A percentile compares a stretch with the other conserved stretches of the same genome.
These are phyloP conservation scores for Brachionus manjavacas DNA, from an alignment of 1,140 invertebrate genomes.

Conservation along the genomic window DNA sequence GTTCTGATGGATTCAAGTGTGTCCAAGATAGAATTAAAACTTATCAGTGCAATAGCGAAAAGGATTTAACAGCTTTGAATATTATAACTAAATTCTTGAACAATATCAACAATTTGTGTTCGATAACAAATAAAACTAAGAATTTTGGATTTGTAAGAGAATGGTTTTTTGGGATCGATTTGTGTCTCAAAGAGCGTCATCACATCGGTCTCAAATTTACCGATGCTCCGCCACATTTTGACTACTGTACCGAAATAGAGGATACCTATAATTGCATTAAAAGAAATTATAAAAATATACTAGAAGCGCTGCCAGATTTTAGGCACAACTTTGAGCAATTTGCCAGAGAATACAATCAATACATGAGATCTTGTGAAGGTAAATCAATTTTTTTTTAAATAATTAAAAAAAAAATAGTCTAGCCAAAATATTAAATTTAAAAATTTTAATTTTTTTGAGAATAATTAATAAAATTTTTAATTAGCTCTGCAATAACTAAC, in stretches of 20 bases:
- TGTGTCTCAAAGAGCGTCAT: slow-evolving; percentile 14
- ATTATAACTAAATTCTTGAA: background rate
- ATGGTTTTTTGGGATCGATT: slow-evolving; percentile 22
- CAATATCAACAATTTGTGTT: background rate
- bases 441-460: too few relatives aligned
- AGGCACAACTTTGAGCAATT: background rate
- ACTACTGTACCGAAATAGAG: slow-evolving; percentile 23
- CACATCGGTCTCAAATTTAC: slow-evolving; percentile 7
- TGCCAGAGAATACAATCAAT: background rate
- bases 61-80: background rate
- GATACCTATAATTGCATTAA: slow-evolving; percentile 8
- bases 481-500: too few relatives aligned
- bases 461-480: too few relatives aligned
- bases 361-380: slow-evolving; percentile 5
- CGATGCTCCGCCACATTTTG: background rate
- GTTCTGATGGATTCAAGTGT: slow-evolving; percentile 6
- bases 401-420: too few relatives aligned
- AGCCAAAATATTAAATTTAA: too few relatives aligned
- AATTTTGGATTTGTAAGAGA: background rate
- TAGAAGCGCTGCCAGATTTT: background rate
- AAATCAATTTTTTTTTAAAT: background rate
- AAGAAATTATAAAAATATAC: background rate
- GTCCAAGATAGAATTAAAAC: background rate
- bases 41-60: background rate
- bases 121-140: background rate